Evolutionary conservation across 2,888 invertebrate genomes (phyloP).

Genomic region (Nomada fabriciana): DNA sequence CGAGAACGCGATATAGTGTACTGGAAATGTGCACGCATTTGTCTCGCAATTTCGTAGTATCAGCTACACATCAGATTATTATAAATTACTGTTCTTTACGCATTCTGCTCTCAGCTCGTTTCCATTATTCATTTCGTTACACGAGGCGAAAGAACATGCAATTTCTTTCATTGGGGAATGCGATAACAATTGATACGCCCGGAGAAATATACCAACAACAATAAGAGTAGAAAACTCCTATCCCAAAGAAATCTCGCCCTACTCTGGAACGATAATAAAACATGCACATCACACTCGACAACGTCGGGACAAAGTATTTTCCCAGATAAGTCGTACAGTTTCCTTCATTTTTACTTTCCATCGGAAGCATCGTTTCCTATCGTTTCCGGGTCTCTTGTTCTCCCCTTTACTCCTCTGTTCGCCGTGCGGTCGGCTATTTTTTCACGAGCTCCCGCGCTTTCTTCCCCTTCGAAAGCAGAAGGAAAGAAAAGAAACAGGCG

Average conservation of each 20-base stretch:
- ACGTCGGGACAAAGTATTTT: slow-evolving; percentile 8
- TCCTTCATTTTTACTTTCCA: slow-evolving; percentile 47
- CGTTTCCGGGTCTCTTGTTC: slow-evolving; percentile 35
- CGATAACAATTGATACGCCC: too few relatives aligned
- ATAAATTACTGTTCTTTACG: too few relatives aligned
- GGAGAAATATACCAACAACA: too few relatives aligned
- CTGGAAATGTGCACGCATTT: too few relatives aligned
- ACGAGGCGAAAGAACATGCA: too few relatives aligned
- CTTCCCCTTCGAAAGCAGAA: slow-evolving; percentile 40
- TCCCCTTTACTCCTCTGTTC: slow-evolving; percentile 36
- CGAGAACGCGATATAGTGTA: too few relatives aligned
- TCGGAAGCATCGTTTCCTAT: slow-evolving; percentile 47
- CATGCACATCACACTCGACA: slow-evolving; percentile 1
- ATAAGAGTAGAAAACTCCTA: not conserved
- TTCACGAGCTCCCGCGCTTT: slow-evolving; percentile 38
- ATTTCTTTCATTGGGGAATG: too few relatives aligned
- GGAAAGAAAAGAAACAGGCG: slow-evolving; percentile 40
- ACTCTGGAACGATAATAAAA: not conserved
- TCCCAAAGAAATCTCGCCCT: not conserved
- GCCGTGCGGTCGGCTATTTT: slow-evolving; percentile 3
- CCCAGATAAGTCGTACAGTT: slow-evolving; percentile 45
- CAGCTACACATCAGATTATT: too few relatives aligned
- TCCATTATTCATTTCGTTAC: too few relatives aligned
- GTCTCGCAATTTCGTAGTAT: too few relatives aligned
- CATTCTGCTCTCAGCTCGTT: too few relatives aligned